phyloP scores from a whole-genome alignment of 2,888 invertebrate genomes.

The Bellardia bayeri region DNA sequence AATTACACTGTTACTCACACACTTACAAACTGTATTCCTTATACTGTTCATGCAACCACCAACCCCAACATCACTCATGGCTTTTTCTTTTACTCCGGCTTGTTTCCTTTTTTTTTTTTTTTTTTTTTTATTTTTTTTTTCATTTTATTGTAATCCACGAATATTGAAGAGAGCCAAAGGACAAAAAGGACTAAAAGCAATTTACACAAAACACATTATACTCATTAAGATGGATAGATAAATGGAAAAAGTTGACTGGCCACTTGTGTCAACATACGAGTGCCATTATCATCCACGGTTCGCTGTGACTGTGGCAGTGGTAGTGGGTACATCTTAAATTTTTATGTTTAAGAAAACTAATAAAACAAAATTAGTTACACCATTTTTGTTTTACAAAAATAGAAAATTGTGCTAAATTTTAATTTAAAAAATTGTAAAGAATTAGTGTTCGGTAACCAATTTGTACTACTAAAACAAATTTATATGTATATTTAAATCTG shows the following conservation, averaged over 20 bases:
- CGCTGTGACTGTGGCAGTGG: not conserved
- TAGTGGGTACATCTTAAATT: not conserved
- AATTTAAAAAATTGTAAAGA: no score
- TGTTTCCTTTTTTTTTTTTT: not conserved
- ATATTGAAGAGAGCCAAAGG: not conserved
- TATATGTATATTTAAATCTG: no score
- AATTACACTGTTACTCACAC: constrained; percentile 8
- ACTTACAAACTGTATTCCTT: not conserved
- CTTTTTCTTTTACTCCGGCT: not conserved
- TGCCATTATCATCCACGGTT: constrained; percentile 34
- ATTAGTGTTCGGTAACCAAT: no score
- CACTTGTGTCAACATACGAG: constrained; percentile 56
- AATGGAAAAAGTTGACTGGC: constrained; percentile 62
- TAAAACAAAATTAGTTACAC: not conserved
- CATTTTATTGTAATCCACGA: constrained; percentile 52
- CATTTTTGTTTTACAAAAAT: not conserved
- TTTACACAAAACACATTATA: constrained; percentile 70
- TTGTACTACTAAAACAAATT: no score
- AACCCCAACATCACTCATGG: not conserved
- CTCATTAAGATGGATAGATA: constrained; percentile 72
- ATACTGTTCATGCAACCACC: not conserved
- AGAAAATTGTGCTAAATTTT: no score
- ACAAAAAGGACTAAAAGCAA: constrained; percentile 64
- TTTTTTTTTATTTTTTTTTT: constrained; percentile 14
- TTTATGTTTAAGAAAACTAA: constrained; percentile 14